These are phyloP conservation scores for Morone chrysops DNA, from an alignment of 2,113 vertebrate genomes.

Conservation along the genomic window DNA sequence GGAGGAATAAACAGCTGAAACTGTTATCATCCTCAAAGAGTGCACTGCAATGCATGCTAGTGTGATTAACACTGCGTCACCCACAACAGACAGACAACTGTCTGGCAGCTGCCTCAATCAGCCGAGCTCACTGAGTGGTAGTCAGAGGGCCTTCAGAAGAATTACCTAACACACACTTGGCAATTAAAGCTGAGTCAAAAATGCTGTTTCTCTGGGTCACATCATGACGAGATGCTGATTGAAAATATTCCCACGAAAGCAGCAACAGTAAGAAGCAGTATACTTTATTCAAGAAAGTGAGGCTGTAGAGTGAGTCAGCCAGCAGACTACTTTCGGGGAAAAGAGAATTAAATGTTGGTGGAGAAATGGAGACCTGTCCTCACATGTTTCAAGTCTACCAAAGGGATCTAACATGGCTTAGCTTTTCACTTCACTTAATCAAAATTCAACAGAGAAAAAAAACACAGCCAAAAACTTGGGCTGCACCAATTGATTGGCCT, in stretches of 20 bases:
- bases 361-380: slow-evolving; percentile 22
- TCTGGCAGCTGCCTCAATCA: slow-evolving; percentile 69
- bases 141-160: slow-evolving; percentile 39
- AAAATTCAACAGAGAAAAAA: background rate
- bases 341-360: slow-evolving; percentile 21
- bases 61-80: slow-evolving; percentile 75
- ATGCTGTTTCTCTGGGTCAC: slow-evolving; percentile 17
- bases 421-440: background rate
- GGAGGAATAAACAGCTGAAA: slow-evolving; percentile 73
- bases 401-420: background rate
- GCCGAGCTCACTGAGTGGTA: slow-evolving; percentile 35
- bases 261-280: slow-evolving; percentile 7
- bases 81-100: slow-evolving; percentile 69
- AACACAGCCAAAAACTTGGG: background rate
- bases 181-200: slow-evolving; percentile 52
- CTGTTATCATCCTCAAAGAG: slow-evolving; percentile 46
- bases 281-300: slow-evolving; percentile 7
- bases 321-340: background rate
- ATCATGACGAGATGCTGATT: slow-evolving; percentile 20
- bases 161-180: slow-evolving; percentile 31
- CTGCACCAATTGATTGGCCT: background rate
- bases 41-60: slow-evolving; percentile 20
- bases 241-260: slow-evolving; percentile 1
- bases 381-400: slow-evolving; percentile 18
- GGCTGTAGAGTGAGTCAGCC: slow-evolving; percentile 13